Evolutionary conservation across 2,797 vertebrate genomes (phyloP).

Genomic region (Alexandromys oeconomus): DNA sequence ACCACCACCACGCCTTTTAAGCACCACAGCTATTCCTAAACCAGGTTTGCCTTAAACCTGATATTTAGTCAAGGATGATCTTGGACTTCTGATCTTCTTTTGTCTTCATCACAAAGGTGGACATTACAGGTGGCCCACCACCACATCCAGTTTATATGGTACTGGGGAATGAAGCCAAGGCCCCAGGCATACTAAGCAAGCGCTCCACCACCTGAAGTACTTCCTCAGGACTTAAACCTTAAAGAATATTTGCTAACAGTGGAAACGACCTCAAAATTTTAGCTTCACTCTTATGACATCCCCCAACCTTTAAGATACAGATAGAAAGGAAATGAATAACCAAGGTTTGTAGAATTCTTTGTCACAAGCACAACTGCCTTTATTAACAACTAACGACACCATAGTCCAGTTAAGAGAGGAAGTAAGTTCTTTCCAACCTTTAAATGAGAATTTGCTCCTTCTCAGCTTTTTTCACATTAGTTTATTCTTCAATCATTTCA

Average conservation of each 20-base stretch:
- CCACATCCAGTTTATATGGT: background rate
- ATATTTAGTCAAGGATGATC: background rate
- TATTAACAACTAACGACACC: background rate
- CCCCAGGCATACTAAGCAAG: background rate
- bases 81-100: background rate
- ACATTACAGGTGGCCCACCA: background rate
- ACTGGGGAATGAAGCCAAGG: background rate
- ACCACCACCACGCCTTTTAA: background rate
- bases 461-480: background rate
- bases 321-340: background rate
- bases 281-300: background rate
- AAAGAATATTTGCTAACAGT: background rate
- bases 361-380: background rate
- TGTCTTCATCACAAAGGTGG: no score
- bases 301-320: background rate
- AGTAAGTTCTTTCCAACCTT: background rate
- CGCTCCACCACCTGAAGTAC: background rate
- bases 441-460: background rate
- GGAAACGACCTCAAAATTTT: background rate
- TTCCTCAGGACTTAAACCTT: background rate
- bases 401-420: background rate
- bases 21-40: background rate
- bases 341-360: constrained; percentile 27
- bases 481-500: no score
- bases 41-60: background rate